A percentile compares a stretch with the other conserved stretches of the same genome.
These are phyloP conservation scores for Lerista edwardsae DNA, from an alignment of 2,797 vertebrate species.

Conservation along the genomic window DNA sequence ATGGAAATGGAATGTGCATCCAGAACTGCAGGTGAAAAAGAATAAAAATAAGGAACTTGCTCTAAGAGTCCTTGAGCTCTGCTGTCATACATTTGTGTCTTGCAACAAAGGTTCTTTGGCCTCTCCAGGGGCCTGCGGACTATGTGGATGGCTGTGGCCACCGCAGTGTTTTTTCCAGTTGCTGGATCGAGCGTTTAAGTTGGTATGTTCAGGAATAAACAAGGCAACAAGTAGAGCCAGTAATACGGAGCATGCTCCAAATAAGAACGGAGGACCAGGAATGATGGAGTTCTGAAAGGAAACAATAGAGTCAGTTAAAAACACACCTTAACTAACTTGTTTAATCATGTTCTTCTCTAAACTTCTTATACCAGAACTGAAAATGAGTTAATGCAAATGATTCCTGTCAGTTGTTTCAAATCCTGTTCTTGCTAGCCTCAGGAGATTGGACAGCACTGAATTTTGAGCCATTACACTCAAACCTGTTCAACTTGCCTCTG, in stretches of 20 bases:
- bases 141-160: slow-evolving; percentile 83
- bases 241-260: slow-evolving; percentile 87
- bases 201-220: slow-evolving; percentile 89
- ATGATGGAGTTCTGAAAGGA: slow-evolving; percentile 85
- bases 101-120: slow-evolving; percentile 89
- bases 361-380: neutral
- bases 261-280: slow-evolving; percentile 87
- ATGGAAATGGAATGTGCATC: slow-evolving; percentile 73
- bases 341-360: neutral
- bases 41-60: slow-evolving; percentile 41
- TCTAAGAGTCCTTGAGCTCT: slow-evolving; percentile 32
- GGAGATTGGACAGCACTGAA: neutral
- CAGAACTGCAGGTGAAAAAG: slow-evolving; percentile 66
- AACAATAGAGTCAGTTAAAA: neutral
- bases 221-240: slow-evolving; percentile 88
- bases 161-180: slow-evolving; percentile 88
- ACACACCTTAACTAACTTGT: neutral
- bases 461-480: neutral
- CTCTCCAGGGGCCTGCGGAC: slow-evolving; percentile 84
- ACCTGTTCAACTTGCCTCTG: neutral
- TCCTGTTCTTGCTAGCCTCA: no score
- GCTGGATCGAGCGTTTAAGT: slow-evolving; percentile 77
- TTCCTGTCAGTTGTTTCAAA: no score
- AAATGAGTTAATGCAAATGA: neutral
- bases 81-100: slow-evolving; percentile 86